Evolutionary conservation across 2,888 invertebrate genomes (phyloP).

Genomic region (Harpagoxenus sublaevis): DNA sequence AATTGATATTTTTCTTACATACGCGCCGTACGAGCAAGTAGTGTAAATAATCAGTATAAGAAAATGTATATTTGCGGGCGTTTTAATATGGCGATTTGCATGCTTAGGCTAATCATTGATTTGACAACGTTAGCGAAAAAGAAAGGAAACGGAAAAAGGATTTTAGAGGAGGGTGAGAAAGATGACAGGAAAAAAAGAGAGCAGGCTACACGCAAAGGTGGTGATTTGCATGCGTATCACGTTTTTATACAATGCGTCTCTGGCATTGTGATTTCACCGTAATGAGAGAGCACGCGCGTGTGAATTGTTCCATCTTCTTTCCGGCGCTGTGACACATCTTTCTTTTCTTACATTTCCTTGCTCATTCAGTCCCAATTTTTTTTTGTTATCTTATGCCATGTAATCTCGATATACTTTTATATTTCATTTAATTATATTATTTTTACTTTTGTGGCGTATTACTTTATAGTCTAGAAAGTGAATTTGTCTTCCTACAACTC

Average conservation of each 20-base stretch:
- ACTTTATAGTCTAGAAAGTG: neutral
- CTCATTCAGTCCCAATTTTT: neutral
- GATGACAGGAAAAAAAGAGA: neutral
- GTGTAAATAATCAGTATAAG: neutral
- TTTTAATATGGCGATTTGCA: conserved; percentile 3
- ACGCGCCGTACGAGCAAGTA: neutral
- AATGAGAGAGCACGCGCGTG: conserved; percentile 83
- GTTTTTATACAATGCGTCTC: conserved; percentile 81
- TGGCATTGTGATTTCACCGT: conserved; percentile 81
- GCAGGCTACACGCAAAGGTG: conserved; percentile 71
- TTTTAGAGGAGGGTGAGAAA: neutral
- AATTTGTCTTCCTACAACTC: neutral
- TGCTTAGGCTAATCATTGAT: conserved; percentile 14
- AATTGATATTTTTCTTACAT: neutral
- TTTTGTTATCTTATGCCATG: neutral
- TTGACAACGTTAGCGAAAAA: neutral
- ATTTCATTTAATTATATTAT: neutral
- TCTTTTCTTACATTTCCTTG: conserved; percentile 30
- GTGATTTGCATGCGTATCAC: conserved; percentile 83
- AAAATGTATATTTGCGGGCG: neutral
- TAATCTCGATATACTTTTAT: neutral
- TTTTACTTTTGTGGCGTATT: neutral
- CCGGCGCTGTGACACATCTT: conserved; percentile 54
- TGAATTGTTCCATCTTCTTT: conserved; percentile 67
- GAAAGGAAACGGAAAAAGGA: neutral